Base-by-base conservation (phyloP, 2,113 vertebrate species). In the Phycodurus eques region DNA sequence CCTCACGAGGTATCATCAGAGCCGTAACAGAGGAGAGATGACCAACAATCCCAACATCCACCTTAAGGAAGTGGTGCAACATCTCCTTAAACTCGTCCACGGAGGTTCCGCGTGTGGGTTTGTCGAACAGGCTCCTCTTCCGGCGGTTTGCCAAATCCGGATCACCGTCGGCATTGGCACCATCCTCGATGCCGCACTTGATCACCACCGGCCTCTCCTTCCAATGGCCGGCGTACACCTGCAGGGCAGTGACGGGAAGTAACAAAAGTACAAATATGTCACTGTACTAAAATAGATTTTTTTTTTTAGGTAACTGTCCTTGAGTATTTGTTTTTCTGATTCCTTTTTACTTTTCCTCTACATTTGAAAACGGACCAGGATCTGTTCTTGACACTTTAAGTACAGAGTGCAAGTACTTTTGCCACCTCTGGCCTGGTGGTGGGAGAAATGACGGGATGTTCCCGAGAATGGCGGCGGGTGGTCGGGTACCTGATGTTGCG, bases 61-160 rank as follows among this genome's bases (percentile, higher is more conserved):
- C 98, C 94, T 98, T 98, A 20, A 99, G 93, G 85, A 97, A 98
- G 78, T 89, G 87, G 74, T 96, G 94, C 15, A 97, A 93, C 98
- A 99, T 99, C 74, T 98, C 96, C 77, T 93, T 94, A 83, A 99
- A 99, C 83, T 99, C 98, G 0, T 97, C 94, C 92, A 99, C 96
- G 0, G 98, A 99, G 0, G 98, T 99, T 49, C 98, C 98, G 8
- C 96, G 91, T 0, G 94, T 95, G 0, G 97, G 98, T 80, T 98
- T 97, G 89, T 97, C 93, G 0, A 97, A 99, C 63, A 98, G 93
- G 54, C 90, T 94, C 79, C 93, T 89, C 15, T 96, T 95, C 74
- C 91, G 94, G 63, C 87, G 85, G 57, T 93, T 89, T 5, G 78
- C 75, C 0, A 77, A 71, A 2, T 93, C 93, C 0, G 91, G 91